A percentile compares a stretch with the other conserved stretches of the same genome.
Conservation (phyloP, 1,140 invertebrate species). For the Heliothis virescens region DNA sequence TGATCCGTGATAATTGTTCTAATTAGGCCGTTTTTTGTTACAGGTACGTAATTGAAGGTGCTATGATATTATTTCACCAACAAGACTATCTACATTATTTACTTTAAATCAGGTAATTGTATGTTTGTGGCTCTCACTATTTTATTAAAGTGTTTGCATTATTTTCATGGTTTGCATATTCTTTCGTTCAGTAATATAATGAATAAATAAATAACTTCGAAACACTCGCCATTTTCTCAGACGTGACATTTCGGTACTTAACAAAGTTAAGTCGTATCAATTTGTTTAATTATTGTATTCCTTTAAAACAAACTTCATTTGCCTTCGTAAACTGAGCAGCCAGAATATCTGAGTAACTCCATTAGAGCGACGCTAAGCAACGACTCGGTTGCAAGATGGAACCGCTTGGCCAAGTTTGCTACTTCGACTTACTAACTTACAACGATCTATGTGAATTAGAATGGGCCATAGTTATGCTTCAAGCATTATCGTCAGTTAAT, state of each 20-base stretch:
- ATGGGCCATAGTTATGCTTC: slow-evolving; percentile 46
- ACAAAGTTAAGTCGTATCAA: neutral
- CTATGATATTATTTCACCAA: slow-evolving; percentile 1
- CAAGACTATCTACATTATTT: neutral
- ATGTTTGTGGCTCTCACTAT: neutral
- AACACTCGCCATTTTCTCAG: neutral
- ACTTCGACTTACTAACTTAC: slow-evolving; percentile 37
- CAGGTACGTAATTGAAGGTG: slow-evolving; percentile 42
- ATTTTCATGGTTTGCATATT: neutral
- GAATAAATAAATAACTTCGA: neutral
- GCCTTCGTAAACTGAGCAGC: neutral
- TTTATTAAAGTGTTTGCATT: neutral
- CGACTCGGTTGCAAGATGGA: slow-evolving; percentile 40
- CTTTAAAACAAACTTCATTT: slow-evolving; percentile 15
- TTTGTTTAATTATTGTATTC: slow-evolving; percentile 14
- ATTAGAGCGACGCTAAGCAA: slow-evolving; percentile 46
- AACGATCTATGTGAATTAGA: slow-evolving; percentile 46
- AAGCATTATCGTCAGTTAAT: slow-evolving; percentile 45
- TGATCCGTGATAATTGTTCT: slow-evolving; percentile 41
- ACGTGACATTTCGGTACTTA: neutral
- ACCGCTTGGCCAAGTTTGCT: slow-evolving; percentile 40
- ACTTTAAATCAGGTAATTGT: slow-evolving; percentile 35
- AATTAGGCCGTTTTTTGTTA: slow-evolving; percentile 37
- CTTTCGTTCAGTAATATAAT: too few species aligned
- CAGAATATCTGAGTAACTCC: slow-evolving; percentile 46